Conservation (phyloP, 2,797 vertebrate genomes). For the Tamandua tetradactyla region DNA sequence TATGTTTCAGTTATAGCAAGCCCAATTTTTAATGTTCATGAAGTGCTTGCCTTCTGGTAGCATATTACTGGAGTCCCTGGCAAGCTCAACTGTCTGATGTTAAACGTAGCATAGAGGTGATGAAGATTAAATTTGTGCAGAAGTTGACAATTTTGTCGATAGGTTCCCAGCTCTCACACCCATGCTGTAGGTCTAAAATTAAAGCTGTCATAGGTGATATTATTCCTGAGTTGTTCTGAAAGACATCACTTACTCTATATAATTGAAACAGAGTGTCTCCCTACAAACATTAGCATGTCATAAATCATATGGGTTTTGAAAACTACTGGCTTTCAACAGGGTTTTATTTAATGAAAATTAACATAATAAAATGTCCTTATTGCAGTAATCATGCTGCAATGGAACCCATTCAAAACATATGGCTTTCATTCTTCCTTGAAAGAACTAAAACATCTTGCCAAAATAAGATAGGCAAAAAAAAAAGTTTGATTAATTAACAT, state of each 20-base stretch:
- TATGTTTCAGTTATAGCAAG: constrained; percentile 31
- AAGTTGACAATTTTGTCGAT: constrained; percentile 58
- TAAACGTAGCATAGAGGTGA: constrained; percentile 73
- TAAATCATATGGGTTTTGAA: constrained; percentile 83
- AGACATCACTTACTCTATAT: constrained; percentile 71
- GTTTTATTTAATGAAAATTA: constrained; percentile 86
- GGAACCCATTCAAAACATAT: constrained; percentile 80
- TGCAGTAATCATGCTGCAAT: constrained; percentile 74
- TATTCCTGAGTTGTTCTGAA: constrained; percentile 72
- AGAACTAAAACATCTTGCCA: constrained; percentile 79
- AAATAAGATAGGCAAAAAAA: constrained; percentile 81
- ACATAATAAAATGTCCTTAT: constrained; percentile 84
- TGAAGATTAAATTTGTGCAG: constrained; percentile 73
- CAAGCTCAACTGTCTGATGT: constrained; percentile 48
- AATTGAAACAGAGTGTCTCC: constrained; percentile 81
- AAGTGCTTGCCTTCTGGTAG: constrained; percentile 47
- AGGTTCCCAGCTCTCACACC: constrained; percentile 49
- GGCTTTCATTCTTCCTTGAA: constrained; percentile 83
- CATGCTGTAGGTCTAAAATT: constrained; percentile 67
- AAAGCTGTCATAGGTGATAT: constrained; percentile 69
- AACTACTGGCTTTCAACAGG: constrained; percentile 86
- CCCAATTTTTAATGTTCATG: constrained; percentile 36
- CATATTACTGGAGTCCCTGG: constrained; percentile 45
- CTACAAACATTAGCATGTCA: constrained; percentile 77
- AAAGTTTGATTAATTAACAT: constrained; percentile 83